These are phyloP conservation scores for Channa argus DNA, from an alignment of 2,113 vertebrate genomes.

Conservation along the genomic window DNA sequence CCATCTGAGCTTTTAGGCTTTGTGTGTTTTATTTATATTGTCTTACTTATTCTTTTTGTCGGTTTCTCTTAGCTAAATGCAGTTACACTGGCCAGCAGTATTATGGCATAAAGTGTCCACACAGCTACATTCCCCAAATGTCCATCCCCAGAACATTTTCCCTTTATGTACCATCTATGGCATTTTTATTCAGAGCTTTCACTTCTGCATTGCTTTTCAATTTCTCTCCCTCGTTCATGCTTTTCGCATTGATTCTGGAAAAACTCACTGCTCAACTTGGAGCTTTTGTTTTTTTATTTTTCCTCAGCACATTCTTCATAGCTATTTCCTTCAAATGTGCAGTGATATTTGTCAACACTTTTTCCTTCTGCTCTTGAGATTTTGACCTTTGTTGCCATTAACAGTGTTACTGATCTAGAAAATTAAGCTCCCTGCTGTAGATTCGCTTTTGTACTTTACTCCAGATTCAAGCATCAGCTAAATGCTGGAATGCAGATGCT, in stretches of 20 bases:
- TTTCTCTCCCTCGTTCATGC: neutral
- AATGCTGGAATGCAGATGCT: neutral
- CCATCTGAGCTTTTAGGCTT: no score
- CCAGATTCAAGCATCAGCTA: neutral
- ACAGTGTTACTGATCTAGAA: slow-evolving; percentile 42
- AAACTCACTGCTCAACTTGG: neutral
- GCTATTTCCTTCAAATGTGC: neutral
- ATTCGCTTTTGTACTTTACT: slow-evolving; percentile 2
- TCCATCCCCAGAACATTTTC: no score
- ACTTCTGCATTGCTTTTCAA: slow-evolving; percentile 29
- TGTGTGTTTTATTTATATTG: no score
- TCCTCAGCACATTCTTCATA: neutral
- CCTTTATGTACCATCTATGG: no score
- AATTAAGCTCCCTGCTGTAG: slow-evolving; percentile 10
- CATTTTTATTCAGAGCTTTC: neutral
- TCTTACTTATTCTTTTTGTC: no score
- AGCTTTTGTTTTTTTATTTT: slow-evolving; percentile 8
- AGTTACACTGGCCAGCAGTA: no score
- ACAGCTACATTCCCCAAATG: no score
- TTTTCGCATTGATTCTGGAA: slow-evolving; percentile 47
- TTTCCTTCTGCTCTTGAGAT: slow-evolving; percentile 15
- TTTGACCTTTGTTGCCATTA: slow-evolving; percentile 29
- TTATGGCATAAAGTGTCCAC: no score
- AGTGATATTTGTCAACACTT: slow-evolving; percentile 25
- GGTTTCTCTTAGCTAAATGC: no score